These are phyloP conservation scores for Lota lota DNA, from an alignment of 2,113 vertebrate species.

Conservation along the genomic window DNA sequence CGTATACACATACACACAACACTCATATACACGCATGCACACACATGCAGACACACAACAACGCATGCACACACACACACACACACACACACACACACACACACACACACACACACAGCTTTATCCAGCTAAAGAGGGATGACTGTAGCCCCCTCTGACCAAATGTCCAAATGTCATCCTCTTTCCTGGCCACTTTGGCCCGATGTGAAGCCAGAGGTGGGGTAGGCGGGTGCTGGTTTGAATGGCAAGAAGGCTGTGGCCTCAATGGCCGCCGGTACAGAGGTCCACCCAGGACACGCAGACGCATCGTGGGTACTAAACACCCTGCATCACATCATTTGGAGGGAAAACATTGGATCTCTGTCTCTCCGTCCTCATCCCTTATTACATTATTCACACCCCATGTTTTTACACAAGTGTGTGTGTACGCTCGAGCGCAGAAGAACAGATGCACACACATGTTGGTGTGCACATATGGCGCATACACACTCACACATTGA, in stretches of 20 bases:
- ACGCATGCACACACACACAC: background rate
- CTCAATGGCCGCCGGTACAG: slow-evolving; percentile 29
- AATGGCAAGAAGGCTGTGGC: background rate
- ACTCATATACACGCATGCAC: background rate
- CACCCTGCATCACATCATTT: too few species aligned
- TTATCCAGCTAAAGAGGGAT: background rate
- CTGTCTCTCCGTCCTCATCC: too few species aligned
- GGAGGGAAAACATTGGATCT: too few species aligned
- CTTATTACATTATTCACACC: slow-evolving; percentile 14
- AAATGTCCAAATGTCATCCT: slow-evolving; percentile 29
- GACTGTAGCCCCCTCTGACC: background rate
- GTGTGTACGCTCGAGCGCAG: background rate
- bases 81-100: background rate
- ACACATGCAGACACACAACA: too few species aligned
- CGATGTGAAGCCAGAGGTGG: slow-evolving; percentile 30
- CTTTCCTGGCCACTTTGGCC: slow-evolving; percentile 31
- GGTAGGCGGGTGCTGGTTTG: slow-evolving; percentile 27
- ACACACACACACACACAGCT: background rate
- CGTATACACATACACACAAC: background rate
- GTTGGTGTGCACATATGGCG: background rate
- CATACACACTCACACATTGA: too few species aligned
- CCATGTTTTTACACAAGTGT: background rate
- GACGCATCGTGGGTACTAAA: slow-evolving; percentile 3
- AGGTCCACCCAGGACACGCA: slow-evolving; percentile 37
- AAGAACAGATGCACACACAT: too few species aligned